Evolutionary conservation across 2,888 invertebrate genomes (phyloP), one percentile per base, ranked within the genome.

Genomic region (Athalia rosae): DNA sequence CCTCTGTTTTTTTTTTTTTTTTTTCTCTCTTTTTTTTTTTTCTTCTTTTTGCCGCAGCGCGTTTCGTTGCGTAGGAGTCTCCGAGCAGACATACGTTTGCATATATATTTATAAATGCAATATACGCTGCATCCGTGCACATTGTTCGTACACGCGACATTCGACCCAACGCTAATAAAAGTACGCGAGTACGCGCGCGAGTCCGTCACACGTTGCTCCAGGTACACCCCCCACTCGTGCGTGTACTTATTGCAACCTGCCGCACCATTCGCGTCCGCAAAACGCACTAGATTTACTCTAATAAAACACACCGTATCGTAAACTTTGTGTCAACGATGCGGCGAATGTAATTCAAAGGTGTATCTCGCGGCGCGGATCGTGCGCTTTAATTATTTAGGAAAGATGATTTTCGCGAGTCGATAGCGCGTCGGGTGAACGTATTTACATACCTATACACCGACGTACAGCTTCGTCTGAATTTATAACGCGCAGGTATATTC

Each of bases 41-140:
- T 53, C 4, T n/a, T 28, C 28, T 28, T 28, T 28, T 28, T 28
- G 28, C 28, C 28, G 28, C 28, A 28, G 4, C 6, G n/a, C 58
- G 71, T 71, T 71, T n/a, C 58, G 58, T 58, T 71, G 71, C 71
- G 56, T 71, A 43, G 56, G 71, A 58, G 71, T 71, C 66, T 15
- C 28, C 28, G 11, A 67, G 41, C 66, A 66, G 56, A 45, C 56
- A 43, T n/a, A 48, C 15, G 4, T 0, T 4, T 4, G 5, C 15
- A 13, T 13, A 8, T 7, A 7, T 53, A 7, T 53, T 11, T n/a
- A 11, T 53, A n/a, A 11, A 53, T 53, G 53, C 7, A 53, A 0
- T n/a, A 45, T 47, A 45, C 63, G 15, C 53, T 8, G 7, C 48
- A 50, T 8, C 9, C 43, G 58, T 6, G 15, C 28, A 6, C 3